Evolutionary conservation across 2,797 vertebrate genomes (phyloP), one percentile per base, ranked within the genome.

Genomic region (Leptatherina wallacei): DNA sequence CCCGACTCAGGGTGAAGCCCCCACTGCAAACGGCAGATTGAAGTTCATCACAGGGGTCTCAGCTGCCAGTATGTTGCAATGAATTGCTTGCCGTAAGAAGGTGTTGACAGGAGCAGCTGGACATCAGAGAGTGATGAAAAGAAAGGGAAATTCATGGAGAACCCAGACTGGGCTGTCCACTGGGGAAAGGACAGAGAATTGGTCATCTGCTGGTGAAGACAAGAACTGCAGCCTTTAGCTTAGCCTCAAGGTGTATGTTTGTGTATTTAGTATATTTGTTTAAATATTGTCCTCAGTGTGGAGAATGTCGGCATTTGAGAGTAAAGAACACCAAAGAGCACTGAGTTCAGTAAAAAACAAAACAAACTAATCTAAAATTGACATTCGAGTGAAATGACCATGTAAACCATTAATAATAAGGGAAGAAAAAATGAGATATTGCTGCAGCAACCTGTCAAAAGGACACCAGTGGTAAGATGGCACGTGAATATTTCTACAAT

Each of bases 71-170:
- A 90, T 94, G 94, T 91, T 93, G 95, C 95, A 94, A 96, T 96
- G 97, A 97, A 96, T 97, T 96, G 96, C 96, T 94, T 91, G 95
- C 95, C 93, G 94, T 95, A 95, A 95, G 96, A 96, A 97, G 97
- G 97, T 97, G 97, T 96, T 97, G 97, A 98, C 97, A 97, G 96
- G 95, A 97, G 95, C 97, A 97, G 96, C 97, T 97, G 97, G 96
- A 97, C 96, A 96, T 96, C 95, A 95, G 92, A 93, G 93, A 95
- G 95, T 95, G 96, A 96, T 96, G 95, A 96, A 97, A 97, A 96
- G 96, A 95, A 96, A 95, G 82, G 94, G 93, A 95, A 96, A 97
- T 96, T 96, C 96, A 96, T 96, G 94, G 95, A 93, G 94, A 95
- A 93, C 91, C 92, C 93, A 95, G 96, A 94, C 95, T 94, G 94